These are phyloP conservation scores for Sylvilagus bachmani DNA, from an alignment of 2,113 vertebrate species.

Conservation along the genomic window DNA sequence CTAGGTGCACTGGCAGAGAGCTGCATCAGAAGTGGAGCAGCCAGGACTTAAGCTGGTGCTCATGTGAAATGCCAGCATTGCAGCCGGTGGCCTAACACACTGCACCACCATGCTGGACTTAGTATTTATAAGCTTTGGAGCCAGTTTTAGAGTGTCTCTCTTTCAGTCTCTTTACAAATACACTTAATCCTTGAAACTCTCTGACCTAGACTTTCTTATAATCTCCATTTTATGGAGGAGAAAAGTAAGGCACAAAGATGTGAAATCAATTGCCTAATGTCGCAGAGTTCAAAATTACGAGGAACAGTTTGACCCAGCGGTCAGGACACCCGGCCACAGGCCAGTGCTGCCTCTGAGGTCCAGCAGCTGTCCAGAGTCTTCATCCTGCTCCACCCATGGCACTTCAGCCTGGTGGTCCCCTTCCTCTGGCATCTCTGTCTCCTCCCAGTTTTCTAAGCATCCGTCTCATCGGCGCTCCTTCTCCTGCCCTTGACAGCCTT, in stretches of 20 bases:
- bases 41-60: too few relatives aligned
- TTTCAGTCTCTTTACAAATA: neutral
- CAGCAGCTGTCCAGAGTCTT: neutral
- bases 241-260: neutral
- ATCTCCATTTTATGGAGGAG: neutral
- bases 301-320: neutral
- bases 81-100: too few relatives aligned
- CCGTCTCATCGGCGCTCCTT: neutral
- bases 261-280: neutral
- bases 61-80: too few relatives aligned
- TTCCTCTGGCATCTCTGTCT: neutral
- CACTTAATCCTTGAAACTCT: slow-evolving; percentile 3
- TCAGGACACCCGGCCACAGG: neutral
- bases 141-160: neutral
- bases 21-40: too few relatives aligned
- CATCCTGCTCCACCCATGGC: neutral
- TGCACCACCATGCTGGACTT: too few relatives aligned
- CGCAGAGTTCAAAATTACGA: slow-evolving; percentile 4
- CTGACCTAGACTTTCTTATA: neutral
- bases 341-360: neutral
- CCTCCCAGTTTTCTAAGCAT: neutral
- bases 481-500: neutral
- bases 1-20: too few relatives aligned
- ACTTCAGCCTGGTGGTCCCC: neutral
- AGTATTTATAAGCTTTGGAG: neutral